A percentile compares a stretch with the other conserved stretches of the same genome.
phyloP scores from a whole-genome alignment of 2,888 invertebrate species.

The Halictus quadricinctus region DNA sequence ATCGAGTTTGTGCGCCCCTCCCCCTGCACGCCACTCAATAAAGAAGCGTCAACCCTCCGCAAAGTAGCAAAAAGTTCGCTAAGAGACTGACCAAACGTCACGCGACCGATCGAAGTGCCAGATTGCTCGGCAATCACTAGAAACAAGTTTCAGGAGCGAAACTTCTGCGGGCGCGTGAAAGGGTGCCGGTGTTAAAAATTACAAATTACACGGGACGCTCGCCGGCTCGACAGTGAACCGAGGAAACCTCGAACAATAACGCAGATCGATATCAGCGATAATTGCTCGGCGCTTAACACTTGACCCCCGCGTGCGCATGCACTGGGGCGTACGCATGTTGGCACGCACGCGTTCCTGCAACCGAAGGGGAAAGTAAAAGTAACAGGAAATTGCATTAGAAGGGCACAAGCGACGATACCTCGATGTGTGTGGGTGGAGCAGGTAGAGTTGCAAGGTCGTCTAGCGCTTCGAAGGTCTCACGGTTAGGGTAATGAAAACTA shows the following conservation, averaged over 20 bases:
- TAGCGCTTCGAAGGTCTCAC: conserved; percentile 42
- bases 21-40: not conserved
- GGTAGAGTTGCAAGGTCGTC: conserved; percentile 55
- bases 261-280: conserved; percentile 61
- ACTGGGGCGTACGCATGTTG: conserved; percentile 36
- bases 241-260: conserved; percentile 44
- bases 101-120: not conserved
- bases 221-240: conserved; percentile 15
- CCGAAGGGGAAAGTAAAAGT: conserved; percentile 52
- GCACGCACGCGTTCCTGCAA: conserved; percentile 35
- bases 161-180: not conserved
- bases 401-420: conserved; percentile 25
- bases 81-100: not conserved
- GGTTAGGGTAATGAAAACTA: conserved; percentile 49
- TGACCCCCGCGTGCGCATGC: conserved; percentile 56
- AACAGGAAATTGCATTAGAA: conserved; percentile 58
- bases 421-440: not conserved
- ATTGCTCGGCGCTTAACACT: conserved; percentile 62
- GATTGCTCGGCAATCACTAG: not conserved
- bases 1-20: not conserved
- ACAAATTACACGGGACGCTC: conserved; percentile 35
- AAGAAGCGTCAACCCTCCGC: not conserved
- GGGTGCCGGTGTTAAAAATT: conserved; percentile 15
- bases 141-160: not conserved
- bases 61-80: conserved; percentile 6